Percentiles rank a stretch among this genome's conserved stretches.
phyloP scores from a whole-genome alignment of 2,797 vertebrate genomes.

The Esox lucius region DNA sequence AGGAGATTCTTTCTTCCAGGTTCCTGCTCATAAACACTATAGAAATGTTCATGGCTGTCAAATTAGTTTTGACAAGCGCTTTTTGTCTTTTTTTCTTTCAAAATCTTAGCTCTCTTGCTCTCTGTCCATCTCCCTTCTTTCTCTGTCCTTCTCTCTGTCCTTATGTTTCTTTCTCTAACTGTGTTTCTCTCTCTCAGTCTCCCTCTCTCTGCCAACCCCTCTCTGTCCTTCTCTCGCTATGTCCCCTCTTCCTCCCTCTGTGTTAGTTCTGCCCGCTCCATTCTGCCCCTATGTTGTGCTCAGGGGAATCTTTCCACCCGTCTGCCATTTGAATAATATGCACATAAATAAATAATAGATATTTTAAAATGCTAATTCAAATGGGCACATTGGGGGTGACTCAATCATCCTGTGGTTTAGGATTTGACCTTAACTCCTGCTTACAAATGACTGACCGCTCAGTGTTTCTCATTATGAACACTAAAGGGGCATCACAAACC shows the following conservation, averaged over 20 bases:
- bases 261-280: neutral
- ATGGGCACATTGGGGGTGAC: slow-evolving; percentile 60
- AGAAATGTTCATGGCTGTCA: neutral
- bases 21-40: too few relatives aligned
- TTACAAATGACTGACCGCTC: slow-evolving; percentile 58
- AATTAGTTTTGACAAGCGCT: too few relatives aligned
- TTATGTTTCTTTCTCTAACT: neutral
- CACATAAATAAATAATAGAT: slow-evolving; percentile 73
- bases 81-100: neutral
- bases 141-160: neutral
- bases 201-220: slow-evolving; percentile 4
- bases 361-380: slow-evolving; percentile 73
- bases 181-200: slow-evolving; percentile 18
- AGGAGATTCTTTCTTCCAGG: too few relatives aligned
- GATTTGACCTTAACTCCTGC: slow-evolving; percentile 66
- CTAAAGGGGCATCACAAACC: slow-evolving; percentile 41
- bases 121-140: too few relatives aligned
- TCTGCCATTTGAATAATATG: slow-evolving; percentile 66
- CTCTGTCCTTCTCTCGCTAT: neutral
- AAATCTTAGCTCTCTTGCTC: neutral
- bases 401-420: slow-evolving; percentile 64
- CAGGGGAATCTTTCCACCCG: slow-evolving; percentile 45
- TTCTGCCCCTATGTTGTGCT: slow-evolving; percentile 30
- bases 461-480: slow-evolving; percentile 67
- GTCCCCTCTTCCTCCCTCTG: neutral